Evolutionary conservation across 1,140 invertebrate genomes (phyloP), one percentile per base, ranked within the genome.

Genomic region (Vanessa atalanta): DNA sequence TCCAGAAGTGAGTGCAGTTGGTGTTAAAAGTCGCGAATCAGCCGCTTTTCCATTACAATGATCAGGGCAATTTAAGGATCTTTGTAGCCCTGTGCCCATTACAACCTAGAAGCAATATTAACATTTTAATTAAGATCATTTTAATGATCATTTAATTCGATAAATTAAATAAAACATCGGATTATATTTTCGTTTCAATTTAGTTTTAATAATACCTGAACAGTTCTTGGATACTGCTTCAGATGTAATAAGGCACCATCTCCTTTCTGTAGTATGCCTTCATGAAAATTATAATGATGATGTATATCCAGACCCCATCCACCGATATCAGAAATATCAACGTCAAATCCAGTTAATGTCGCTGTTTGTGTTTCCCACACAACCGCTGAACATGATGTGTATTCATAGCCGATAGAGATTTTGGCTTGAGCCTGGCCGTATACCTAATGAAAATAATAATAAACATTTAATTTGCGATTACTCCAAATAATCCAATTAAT

Each of bases 271-370:
- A 99, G 92, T 77, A 99, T 98, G 82, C 98, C 98, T 94, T 99
- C 98, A 83, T 98, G 97, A 94, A 99, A 99, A 88, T 99, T 99
- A 93, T 99, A 99, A 89, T 99, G 98, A 89, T 99, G 98, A 93
- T 99, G 98, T 69, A 99, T 98, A 86, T 99, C 97, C 20, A 99
- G 93, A 70, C 98, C 98, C 99, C 98, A 99, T 13, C 98, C 98
- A 1, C 98, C 98, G 60, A 99, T 97, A 87, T 99, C 98, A 0
- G 98, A 98, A 72, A 99, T 99, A 78, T 98, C 97, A 47, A 99
- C 97, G 88, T 99, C 98, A 93, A 99, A 99, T n/a, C 98, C 99
- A 89, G 98, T 97, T 75, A 99, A 93, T 20, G 96, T 97, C 3
- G 97, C 97, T 11, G 97, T 98, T 88, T 98, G 97, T 1, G 97